Conservation (phyloP, 2,888 invertebrate species). For the Lacanobia wlatinum region DNA sequence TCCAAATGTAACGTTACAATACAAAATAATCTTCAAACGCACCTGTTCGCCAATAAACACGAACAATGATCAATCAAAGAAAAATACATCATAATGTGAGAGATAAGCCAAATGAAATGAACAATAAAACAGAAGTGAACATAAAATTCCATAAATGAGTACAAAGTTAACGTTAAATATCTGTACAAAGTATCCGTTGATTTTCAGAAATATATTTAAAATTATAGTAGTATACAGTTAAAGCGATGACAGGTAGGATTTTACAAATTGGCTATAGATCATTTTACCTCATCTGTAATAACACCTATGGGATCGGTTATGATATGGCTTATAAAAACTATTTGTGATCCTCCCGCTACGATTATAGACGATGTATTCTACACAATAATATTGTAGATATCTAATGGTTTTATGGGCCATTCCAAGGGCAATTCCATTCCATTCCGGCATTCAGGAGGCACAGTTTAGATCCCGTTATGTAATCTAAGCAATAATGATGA, state of each 20-base stretch:
- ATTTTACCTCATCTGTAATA: background rate
- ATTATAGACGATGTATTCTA: background rate
- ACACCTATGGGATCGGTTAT: no score
- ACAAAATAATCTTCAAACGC: background rate
- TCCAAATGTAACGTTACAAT: constrained; percentile 1
- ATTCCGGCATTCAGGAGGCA: constrained; percentile 9
- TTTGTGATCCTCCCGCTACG: background rate
- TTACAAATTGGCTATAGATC: background rate
- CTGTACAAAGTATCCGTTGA: background rate
- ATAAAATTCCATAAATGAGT: background rate
- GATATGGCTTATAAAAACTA: no score
- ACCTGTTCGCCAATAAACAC: constrained; percentile 5
- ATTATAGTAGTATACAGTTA: no score
- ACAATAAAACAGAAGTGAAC: constrained; percentile 23
- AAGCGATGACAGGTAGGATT: no score
- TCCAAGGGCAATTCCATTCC: no score
- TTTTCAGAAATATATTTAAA: background rate
- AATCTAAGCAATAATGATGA: constrained; percentile 23
- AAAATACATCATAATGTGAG: constrained; percentile 26
- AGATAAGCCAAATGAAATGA: constrained; percentile 37
- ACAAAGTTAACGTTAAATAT: background rate
- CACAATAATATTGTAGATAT: background rate
- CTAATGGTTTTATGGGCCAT: background rate
- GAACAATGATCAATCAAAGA: constrained; percentile 47
- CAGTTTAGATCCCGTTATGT: constrained; percentile 26